phyloP scores from a whole-genome alignment of 1,140 invertebrate species.

The Helicoverpa zea region DNA sequence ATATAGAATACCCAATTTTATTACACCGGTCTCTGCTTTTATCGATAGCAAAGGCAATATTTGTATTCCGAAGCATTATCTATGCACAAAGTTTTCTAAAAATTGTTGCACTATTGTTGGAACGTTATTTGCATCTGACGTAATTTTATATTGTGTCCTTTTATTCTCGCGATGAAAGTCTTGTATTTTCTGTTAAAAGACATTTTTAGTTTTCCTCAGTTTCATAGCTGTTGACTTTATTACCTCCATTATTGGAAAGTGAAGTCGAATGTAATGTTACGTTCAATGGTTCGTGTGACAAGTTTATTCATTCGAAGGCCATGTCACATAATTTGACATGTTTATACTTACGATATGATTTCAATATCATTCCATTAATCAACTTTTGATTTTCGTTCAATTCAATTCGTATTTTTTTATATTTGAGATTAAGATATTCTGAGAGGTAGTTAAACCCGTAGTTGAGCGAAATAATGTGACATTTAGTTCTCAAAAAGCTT shows the following conservation, averaged over 20 bases:
- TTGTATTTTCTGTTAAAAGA: conserved; percentile 3
- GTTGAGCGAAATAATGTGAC: too few relatives aligned
- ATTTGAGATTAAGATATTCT: too few relatives aligned
- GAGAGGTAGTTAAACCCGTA: too few relatives aligned
- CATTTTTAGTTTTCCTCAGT: conserved; percentile 10
- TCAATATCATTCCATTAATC: too few relatives aligned
- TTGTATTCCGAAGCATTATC: conserved; percentile 4
- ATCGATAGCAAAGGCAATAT: not conserved
- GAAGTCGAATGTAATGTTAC: not conserved
- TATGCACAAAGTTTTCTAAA: conserved; percentile 10
- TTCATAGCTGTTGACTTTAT: conserved; percentile 6
- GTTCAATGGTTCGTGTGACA: not conserved
- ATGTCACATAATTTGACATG: too few relatives aligned
- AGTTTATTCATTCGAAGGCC: not conserved
- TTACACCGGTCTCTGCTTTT: not conserved
- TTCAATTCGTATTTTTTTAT: too few relatives aligned
- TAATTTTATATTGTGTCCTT: conserved; percentile 9
- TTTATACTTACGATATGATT: too few relatives aligned
- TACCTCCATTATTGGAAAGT: not conserved
- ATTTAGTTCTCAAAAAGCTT: too few relatives aligned
- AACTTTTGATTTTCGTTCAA: too few relatives aligned
- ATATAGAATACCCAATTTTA: not conserved
- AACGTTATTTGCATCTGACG: not conserved
- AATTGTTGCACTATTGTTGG: not conserved
- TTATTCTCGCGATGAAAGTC: not conserved